Evolutionary conservation across 2,797 vertebrate species (phyloP), one percentile per base, ranked within the genome.

Genomic region (Malurus leucopterus): DNA sequence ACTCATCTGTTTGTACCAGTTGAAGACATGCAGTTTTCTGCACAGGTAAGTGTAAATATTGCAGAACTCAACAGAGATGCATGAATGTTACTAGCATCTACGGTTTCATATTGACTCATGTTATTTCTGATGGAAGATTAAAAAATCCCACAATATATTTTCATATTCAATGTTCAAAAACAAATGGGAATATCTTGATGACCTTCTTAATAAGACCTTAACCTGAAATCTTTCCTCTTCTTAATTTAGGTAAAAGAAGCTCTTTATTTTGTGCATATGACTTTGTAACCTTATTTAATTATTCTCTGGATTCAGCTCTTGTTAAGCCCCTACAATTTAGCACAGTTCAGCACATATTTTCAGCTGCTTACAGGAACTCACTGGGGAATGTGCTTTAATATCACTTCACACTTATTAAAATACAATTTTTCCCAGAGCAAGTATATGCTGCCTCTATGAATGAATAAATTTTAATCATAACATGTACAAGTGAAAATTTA

Each of bases 391-490:
- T 61, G 9, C 36, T 84, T 83, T 86, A 92, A 69, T 80, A 91
- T 38, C 47, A 38, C 55, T 87, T 91, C 79, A 90, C 44, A 78
- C 67, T 85, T 90, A 87, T 57, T 93, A 91, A 90, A 93, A 85
- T 84, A 91, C 30, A 81, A 72, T 72, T 78, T 84, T 1, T 61
- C 73, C 27, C 51, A 49, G 43, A 69, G 18, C 16, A 78, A 59
- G 55, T 19, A 26, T 87, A 63, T 63, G 41, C 11, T 75, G 20
- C 46, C 84, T 29, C 46, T 30, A 34, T 38, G 36, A 78, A 87
- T 87, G 49, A 81, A 85, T 87, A 65, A 51, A 80, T 90, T 73
- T 71, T 77, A 80, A 83, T 75, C n/a, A 69, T 55, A 67, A 80
- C 89, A 40, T 23, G 8, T 41, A 29, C 24, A 53, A 67, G 38